phyloP scores from a whole-genome alignment of 2,113 vertebrate genomes.

The Cochlearius cochlearius region DNA sequence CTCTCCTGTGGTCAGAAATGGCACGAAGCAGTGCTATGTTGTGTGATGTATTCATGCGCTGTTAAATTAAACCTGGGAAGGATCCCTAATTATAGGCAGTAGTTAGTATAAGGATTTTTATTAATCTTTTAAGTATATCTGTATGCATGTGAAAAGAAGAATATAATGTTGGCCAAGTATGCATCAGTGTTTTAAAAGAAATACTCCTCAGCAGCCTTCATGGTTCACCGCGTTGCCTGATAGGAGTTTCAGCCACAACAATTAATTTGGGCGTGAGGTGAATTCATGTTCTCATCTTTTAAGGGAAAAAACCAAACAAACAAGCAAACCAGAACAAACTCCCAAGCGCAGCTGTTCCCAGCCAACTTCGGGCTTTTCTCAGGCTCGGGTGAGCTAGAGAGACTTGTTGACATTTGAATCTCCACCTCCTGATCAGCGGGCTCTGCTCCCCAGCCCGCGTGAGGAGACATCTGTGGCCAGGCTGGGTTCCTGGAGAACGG shows the following conservation, averaged over 20 bases:
- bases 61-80: neutral
- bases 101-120: neutral
- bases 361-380: neutral
- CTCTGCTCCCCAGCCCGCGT: neutral
- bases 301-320: neutral
- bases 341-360: neutral
- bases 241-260: neutral
- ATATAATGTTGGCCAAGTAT: neutral
- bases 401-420: neutral
- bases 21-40: neutral
- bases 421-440: neutral
- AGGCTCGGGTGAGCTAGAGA: neutral
- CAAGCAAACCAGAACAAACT: neutral
- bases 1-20: neutral
- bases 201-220: neutral
- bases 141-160: neutral
- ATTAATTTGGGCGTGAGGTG: neutral
- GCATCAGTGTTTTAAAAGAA: neutral
- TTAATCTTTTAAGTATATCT: neutral
- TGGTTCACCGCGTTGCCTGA: neutral
- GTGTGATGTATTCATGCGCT: neutral
- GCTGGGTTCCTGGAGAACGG: neutral
- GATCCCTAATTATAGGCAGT: neutral
- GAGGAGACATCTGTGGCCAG: neutral
- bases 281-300: neutral